Evolutionary conservation across 2,113 vertebrate genomes (phyloP).

Genomic region (Hippocampus barbouri): DNA sequence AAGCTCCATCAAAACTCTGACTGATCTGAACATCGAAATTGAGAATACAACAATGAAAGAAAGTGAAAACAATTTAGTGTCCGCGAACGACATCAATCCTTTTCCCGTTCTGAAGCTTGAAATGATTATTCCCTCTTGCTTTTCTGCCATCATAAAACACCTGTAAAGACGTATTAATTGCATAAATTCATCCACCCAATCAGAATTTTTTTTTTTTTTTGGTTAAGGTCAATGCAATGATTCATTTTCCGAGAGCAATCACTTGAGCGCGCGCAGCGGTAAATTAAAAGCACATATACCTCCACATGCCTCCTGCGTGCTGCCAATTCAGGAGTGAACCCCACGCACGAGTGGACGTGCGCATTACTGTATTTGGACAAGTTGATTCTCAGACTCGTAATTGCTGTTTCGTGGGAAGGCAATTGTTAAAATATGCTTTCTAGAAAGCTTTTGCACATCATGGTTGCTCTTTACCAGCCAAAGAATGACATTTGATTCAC

Average conservation of each 20-base stretch:
- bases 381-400: background rate
- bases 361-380: background rate
- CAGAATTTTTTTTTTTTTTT: background rate
- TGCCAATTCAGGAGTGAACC: background rate
- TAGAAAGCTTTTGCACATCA: background rate
- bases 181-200: background rate
- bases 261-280: background rate
- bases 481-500: background rate
- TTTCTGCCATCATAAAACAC: background rate
- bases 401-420: background rate
- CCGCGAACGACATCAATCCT: background rate
- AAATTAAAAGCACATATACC: background rate
- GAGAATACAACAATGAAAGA: background rate
- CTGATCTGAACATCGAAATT: no score
- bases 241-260: background rate
- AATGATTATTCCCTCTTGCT: background rate
- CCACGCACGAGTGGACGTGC: background rate
- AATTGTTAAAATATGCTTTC: background rate
- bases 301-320: background rate
- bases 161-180: background rate
- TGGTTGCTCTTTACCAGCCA: background rate
- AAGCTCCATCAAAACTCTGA: no score
- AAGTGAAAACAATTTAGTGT: background rate
- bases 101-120: background rate
- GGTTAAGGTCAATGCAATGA: background rate